Evolutionary conservation across 2,888 invertebrate genomes (phyloP).

Genomic region (Mystacides longicornis): DNA sequence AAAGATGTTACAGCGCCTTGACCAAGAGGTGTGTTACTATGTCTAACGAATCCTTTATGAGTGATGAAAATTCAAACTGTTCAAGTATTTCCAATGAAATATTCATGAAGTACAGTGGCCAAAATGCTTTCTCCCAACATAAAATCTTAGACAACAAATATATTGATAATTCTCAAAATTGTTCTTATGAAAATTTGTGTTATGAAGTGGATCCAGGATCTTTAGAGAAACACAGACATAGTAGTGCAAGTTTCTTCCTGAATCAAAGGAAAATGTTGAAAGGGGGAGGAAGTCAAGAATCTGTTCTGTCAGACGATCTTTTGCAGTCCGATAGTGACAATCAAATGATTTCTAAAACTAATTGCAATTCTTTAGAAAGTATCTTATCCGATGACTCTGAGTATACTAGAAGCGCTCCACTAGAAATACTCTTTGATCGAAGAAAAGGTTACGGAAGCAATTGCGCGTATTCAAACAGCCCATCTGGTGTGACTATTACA

Average conservation of each 20-base stretch:
- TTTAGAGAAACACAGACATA: slow-evolving; percentile 54
- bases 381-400: slow-evolving; percentile 74
- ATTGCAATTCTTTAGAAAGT: slow-evolving; percentile 73
- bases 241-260: slow-evolving; percentile 75
- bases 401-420: slow-evolving; percentile 67
- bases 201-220: slow-evolving; percentile 39
- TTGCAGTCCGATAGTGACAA: slow-evolving; percentile 45
- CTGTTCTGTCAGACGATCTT: slow-evolving; percentile 67
- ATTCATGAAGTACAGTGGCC: slow-evolving; percentile 45
- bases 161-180: slow-evolving; percentile 44
- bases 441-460: slow-evolving; percentile 39
- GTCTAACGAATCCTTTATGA: slow-evolving; percentile 49
- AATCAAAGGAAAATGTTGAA: slow-evolving; percentile 59
- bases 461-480: slow-evolving; percentile 33
- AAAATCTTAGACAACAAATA: slow-evolving; percentile 41
- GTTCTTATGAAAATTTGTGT: slow-evolving; percentile 41
- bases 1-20: slow-evolving; percentile 45
- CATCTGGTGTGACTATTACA: slow-evolving; percentile 34
- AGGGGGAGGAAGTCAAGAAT: slow-evolving; percentile 65
- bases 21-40: slow-evolving; percentile 52
- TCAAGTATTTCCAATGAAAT: slow-evolving; percentile 49
- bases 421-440: slow-evolving; percentile 62
- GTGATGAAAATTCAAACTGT: slow-evolving; percentile 44
- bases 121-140: slow-evolving; percentile 45
- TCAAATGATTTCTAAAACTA: slow-evolving; percentile 53